Evolutionary conservation across 1,140 invertebrate species (phyloP), one percentile per base, ranked within the genome.

Genomic region (Drosophila melanica): DNA sequence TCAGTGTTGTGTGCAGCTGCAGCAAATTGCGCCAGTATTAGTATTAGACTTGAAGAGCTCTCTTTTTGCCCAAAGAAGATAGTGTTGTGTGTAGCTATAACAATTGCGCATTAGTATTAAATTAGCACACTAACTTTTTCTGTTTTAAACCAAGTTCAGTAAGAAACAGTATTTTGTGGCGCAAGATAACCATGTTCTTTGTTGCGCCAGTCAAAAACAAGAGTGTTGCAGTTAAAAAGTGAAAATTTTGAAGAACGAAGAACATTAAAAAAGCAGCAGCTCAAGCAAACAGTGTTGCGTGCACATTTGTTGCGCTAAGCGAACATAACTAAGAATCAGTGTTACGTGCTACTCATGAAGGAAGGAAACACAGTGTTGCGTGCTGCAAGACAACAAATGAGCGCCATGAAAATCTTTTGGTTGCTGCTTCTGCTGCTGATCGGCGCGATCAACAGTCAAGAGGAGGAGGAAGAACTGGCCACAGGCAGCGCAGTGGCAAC

Each of bases 341-440:
- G 27, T 27, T 27, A 6, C 6, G 27, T 27, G 27, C 27, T 6
- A 2, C 27, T 6, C 4, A 7, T 27, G 27, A 27, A 27, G 27
- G 6, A 6, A 27, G 6, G 5, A 4, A 27, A 27, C 2, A 41
- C 20, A 27, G 45, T 47, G 45, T 23, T 47, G 45, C 12, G 45
- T 47, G 45, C 45, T 16, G 45, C 45, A 23, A 35, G 33, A 33
- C 33, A 35, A 20, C 20, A 27, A 47, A 23, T 27, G 18, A n/a
- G 27, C 20, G 45, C 45, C 9, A 72, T 72, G 69, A 50, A 37
- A 8, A 51, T 8, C 39, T 53, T 67, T 45, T 59, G 48, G 33
- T 14, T 59, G 23, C 10, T 53, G 14, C 12, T 50, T 16, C 23
- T 54, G 48, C 47, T 73, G 37, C 59, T 62, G n/a, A 30, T 64